phyloP scores from a whole-genome alignment of 1,140 invertebrate genomes.

The Trachelipus rathkii region DNA sequence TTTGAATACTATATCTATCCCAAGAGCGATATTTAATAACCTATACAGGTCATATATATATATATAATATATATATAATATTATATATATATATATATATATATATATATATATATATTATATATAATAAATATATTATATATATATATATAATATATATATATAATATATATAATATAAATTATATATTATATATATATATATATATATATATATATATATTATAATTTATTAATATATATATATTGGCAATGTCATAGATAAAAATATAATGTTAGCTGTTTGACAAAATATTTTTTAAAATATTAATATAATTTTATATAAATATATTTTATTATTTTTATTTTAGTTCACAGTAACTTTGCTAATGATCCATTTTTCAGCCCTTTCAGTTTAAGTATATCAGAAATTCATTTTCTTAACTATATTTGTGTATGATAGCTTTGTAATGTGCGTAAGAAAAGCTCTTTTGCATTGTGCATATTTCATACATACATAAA shows the following conservation, averaged over 20 bases:
- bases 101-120: constrained; percentile 14
- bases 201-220: constrained; percentile 3
- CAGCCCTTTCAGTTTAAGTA: constrained; percentile 39
- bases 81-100: constrained; percentile 23
- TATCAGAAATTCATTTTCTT: constrained; percentile 20
- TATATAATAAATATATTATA: background rate
- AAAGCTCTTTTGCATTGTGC: too few relatives aligned
- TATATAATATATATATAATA: too few relatives aligned
- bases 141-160: constrained; percentile 24
- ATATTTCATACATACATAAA: too few relatives aligned
- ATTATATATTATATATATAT: background rate
- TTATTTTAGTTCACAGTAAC: background rate
- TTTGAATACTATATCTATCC: background rate
- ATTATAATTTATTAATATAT: background rate
- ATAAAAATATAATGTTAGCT: too few relatives aligned
- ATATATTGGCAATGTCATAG: too few relatives aligned
- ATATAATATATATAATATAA: constrained; percentile 20
- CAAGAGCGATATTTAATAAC: too few relatives aligned
- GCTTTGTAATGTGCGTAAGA: too few relatives aligned
- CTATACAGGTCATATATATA: too few relatives aligned
- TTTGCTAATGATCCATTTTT: constrained; percentile 14
- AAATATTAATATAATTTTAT: too few relatives aligned
- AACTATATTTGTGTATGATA: too few relatives aligned
- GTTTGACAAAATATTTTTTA: too few relatives aligned
- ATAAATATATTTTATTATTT: background rate